Evolutionary conservation across 1,140 invertebrate genomes (phyloP), one percentile per base, ranked within the genome.

Genomic region (Cotesia chilonis): DNA sequence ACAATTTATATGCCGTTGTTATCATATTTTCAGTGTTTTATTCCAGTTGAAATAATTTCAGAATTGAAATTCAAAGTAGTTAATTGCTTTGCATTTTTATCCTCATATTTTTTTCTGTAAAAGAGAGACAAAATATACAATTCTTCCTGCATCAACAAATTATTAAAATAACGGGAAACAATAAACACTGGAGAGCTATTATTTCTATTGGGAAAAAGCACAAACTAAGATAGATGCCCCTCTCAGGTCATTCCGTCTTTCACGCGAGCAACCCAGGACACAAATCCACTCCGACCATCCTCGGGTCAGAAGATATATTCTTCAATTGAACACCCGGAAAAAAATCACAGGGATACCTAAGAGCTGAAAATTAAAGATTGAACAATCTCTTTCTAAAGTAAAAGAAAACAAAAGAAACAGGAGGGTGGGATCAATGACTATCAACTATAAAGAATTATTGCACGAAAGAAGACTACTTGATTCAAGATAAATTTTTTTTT

Each of bases 321-420:
- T 55, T 5, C 20, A 28, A 37, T 69, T 6, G 35, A 38, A 41
- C 36, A 68, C 54, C 28, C 54, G n/a, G 3, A 35, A 60, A 41
- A n/a, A 69, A 69, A 69, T 59, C 54, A 41, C 54, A 59, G 54
- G n/a, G 3, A 9, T 6, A 66, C 37, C 14, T 66, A 66, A 54
- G 7, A 9, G 14, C n/a, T 9, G 28, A 41, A 17, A 69, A 69
- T 69, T 59, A 69, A 69, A 69, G 57, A 69, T 69, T 69, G 66
- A 68, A 68, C 51, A 68, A 47, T 28, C 37, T 68, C n/a, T 38
- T 47, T 41, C 6, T 5, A 66, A 12, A 41, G 7, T 4, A 38
- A 38, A 64, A 14, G 7, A 6, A 36, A 36, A 35, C 6, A 10
- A 64, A 64, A 64, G 12, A 37, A 37, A 64, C 36, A 0, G 14